A percentile compares a stretch with the other conserved stretches of the same genome.
Conservation (phyloP, 2,113 vertebrate genomes). For the Hylia prasina region DNA sequence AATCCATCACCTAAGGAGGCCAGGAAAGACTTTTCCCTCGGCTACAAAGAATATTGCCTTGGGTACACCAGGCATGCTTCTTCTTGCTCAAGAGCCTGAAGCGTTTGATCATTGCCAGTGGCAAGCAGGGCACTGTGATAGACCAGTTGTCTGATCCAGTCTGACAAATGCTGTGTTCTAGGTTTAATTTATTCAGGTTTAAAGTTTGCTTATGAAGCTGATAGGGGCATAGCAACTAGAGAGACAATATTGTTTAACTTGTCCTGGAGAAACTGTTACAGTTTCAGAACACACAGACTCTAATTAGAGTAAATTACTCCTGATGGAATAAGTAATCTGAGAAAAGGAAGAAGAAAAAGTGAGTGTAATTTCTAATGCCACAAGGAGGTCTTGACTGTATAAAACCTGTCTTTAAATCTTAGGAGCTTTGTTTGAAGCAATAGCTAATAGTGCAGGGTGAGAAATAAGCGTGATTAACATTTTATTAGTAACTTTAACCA, state of each 20-base stretch:
- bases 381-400: slow-evolving; percentile 46
- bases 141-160: neutral
- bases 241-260: slow-evolving; percentile 20
- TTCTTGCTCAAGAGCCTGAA: neutral
- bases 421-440: slow-evolving; percentile 52
- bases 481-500: slow-evolving; percentile 59
- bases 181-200: slow-evolving; percentile 21
- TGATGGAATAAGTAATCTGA: slow-evolving; percentile 66
- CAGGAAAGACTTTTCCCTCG: neutral
- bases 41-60: neutral
- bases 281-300: slow-evolving; percentile 56
- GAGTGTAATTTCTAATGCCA: slow-evolving; percentile 68
- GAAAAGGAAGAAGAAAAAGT: slow-evolving; percentile 51
- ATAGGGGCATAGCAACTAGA: neutral
- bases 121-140: neutral
- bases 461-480: slow-evolving; percentile 64
- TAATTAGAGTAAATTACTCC: slow-evolving; percentile 73
- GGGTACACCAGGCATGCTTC: neutral
- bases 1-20: neutral
- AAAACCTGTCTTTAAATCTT: slow-evolving; percentile 65
- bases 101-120: neutral
- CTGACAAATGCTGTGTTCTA: slow-evolving; percentile 25
- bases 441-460: slow-evolving; percentile 44
- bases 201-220: slow-evolving; percentile 50
- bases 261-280: slow-evolving; percentile 57